Base-by-base conservation (phyloP, 2,797 vertebrate species). In the Neoniphon sammara region DNA sequence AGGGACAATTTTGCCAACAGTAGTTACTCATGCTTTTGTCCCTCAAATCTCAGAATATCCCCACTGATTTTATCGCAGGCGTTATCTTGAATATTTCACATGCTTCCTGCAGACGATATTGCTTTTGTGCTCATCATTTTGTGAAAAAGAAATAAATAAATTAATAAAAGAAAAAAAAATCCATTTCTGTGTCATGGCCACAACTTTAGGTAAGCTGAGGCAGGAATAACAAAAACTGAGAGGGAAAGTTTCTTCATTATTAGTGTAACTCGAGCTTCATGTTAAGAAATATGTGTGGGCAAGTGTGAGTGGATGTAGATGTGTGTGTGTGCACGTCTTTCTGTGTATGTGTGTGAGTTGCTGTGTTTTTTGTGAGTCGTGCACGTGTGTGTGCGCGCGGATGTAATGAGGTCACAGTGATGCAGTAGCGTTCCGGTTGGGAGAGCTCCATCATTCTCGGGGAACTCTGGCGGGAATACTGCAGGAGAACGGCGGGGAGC, bases 351-450 rank as follows among this genome's bases (percentile, higher is more conserved):
- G 68, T 34, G 46, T 49, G 68, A 31, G 30, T 31, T 31, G 30
- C 30, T 27, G 7, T 62, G 2, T 31, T 11, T 42, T 5, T 31
- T n/a, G 9, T 66, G 23, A 61, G 12, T 21, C 56, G n/a, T n/a
- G n/a, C 64, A 55, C 62, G n/a, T 7, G 18, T 71, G 58, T 59
- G 47, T 36, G 53, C 39, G 59, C 70, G 50, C 47, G 72, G 75
- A 84, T 80, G 80, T 83, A 92, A 91, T 85, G 77, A 91, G 89
- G 89, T 91, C 90, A 90, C 34, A 42, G 77, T 88, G 84, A 90
- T 81, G 81, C 78, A 80, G 80, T 50, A 30, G 65, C 18, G 66
- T 85, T 90, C 73, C 49, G 21, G 84, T 70, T 84, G 67, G 83
- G 77, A 85, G 80, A 82, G 72, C 80, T 84, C 81, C 78, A 90